Evolutionary conservation across 2,113 vertebrate genomes (phyloP), one percentile per base, ranked within the genome.

Genomic region (Tretioscincus oriximinensis): DNA sequence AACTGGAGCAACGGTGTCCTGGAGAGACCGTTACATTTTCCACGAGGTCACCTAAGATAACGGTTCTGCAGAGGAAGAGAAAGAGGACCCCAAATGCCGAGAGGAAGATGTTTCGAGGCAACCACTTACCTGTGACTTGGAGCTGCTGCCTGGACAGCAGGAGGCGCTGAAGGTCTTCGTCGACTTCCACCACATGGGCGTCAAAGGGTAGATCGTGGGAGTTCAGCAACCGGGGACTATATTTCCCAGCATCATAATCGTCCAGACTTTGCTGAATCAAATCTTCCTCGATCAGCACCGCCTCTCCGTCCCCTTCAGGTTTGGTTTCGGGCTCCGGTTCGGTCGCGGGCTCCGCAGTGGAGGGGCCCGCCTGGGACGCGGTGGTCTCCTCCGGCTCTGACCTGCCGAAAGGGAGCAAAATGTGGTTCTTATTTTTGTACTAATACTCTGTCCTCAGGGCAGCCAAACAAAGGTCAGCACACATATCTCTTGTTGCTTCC

Each of bases 201-300:
- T 99, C 98, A 7, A 98, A 96, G 0, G 98, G 98, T 90, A 99
- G 94, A 88, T 99, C 98, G 0, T 96, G 96, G 1, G 93, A 22
- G 0, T 92, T 94, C 78, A 99, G 96, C 84, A 99, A 94, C 1
- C 94, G 85, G 0, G 98, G 98, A 77, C 98, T 99, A 95, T 99
- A 99, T 76, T 96, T 97, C 1, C 98, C 97, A 0, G 97, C 97
- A 0, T 99, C 98, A 0, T 99, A 99, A 87, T 99, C 98, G 0
- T 98, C 97, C 89, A 99, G 95, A 91, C 98, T 99, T 93, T 99
- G 98, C 92, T 98, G 98, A 87, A 99, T 98, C 82, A 99, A 91
- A 88, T 99, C 98, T 90, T 99, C 98, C 91, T 99, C 98, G 1
- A 98, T 98, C 80, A 99, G 90, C 87, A 99, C 98, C 0, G 98